phyloP scores from a whole-genome alignment of 2,888 invertebrate genomes.

The Athalia cordata region DNA sequence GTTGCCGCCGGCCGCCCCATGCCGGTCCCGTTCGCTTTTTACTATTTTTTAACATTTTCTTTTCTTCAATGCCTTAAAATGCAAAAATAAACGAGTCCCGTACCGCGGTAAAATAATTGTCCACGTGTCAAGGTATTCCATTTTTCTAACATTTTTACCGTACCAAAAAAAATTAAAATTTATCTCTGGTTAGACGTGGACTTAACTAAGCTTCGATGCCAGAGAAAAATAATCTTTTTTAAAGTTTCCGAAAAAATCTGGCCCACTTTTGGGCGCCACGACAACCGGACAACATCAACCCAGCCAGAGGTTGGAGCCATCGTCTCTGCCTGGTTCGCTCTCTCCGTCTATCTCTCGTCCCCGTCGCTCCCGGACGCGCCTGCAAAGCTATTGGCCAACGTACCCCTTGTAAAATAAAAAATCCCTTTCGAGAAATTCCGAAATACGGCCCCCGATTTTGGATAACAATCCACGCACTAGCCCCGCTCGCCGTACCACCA shows the following conservation, averaged over 20 bases:
- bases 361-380: conserved; percentile 28
- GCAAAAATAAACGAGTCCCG: conserved; percentile 69
- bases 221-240: conserved; percentile 64
- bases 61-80: conserved; percentile 71
- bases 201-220: conserved; percentile 41
- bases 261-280: conserved; percentile 46
- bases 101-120: conserved; percentile 52
- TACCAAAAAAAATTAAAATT: conserved; percentile 59
- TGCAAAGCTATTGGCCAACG: conserved; percentile 46
- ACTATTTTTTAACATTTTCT: conserved; percentile 70
- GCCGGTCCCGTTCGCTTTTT: conserved; percentile 66
- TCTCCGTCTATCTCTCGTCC: conserved; percentile 48
- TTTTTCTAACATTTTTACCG: conserved; percentile 58
- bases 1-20: conserved; percentile 61
- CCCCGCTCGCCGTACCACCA: background rate
- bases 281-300: conserved; percentile 60
- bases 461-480: background rate
- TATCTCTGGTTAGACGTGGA: conserved; percentile 60
- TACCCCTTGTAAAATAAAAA: background rate
- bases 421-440: background rate
- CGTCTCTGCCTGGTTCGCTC: conserved; percentile 62
- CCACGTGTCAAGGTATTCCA: conserved; percentile 48
- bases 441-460: background rate
- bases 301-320: conserved; percentile 65
- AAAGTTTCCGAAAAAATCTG: conserved; percentile 54